Evolutionary conservation across 1,140 invertebrate genomes (phyloP).

Genomic region (Ridgeia piscesae): DNA sequence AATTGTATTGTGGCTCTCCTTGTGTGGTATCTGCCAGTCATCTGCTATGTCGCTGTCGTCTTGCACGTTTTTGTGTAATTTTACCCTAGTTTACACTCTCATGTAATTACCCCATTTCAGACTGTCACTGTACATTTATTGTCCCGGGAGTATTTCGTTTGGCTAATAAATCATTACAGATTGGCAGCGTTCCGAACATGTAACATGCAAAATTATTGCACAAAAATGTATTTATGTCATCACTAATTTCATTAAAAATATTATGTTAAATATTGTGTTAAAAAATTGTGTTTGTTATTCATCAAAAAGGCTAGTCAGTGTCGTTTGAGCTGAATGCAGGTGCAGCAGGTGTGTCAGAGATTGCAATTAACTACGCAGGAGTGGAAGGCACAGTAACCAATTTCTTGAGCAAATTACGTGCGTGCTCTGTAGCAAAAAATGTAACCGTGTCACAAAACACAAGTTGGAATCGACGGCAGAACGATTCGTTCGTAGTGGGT

Average conservation of each 20-base stretch:
- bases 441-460: not conserved
- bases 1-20: not conserved
- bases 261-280: too few species aligned
- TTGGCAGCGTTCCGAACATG: too few species aligned
- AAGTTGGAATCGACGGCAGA: not conserved
- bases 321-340: not conserved
- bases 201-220: too few species aligned
- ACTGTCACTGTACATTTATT: not conserved
- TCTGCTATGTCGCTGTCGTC: not conserved
- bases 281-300: too few species aligned
- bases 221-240: too few species aligned
- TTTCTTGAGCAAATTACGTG: not conserved
- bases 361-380: not conserved
- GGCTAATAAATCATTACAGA: not conserved
- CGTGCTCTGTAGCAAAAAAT: not conserved
- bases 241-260: too few species aligned
- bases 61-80: not conserved
- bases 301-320: too few species aligned
- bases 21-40: not conserved
- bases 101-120: not conserved
- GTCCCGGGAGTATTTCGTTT: not conserved
- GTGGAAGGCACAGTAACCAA: not conserved
- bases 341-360: not conserved
- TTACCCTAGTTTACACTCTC: not conserved
- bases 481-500: not conserved